A percentile compares a stretch with the other conserved stretches of the same genome.
Conservation (phyloP, 2,797 vertebrate genomes). For the Leuciscus waleckii region DNA sequence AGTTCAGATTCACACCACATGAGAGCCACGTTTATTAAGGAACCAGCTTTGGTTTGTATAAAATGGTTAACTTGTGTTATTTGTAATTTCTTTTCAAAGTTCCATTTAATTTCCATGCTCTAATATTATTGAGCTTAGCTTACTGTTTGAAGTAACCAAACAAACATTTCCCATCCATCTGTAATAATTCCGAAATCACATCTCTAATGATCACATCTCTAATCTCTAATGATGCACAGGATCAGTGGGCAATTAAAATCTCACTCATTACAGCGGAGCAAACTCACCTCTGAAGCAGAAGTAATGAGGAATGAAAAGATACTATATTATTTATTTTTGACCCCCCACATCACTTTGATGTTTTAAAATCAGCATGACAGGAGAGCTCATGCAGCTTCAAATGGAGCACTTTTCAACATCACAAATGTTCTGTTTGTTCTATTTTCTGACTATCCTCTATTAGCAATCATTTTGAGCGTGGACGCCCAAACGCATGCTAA, state of each 20-base stretch:
- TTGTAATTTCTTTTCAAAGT: neutral
- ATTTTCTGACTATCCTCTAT: neutral
- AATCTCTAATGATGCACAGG: neutral
- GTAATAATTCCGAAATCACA: conserved; percentile 45
- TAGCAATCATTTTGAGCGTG: neutral
- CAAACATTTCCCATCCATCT: conserved; percentile 37
- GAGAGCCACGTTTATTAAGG: neutral
- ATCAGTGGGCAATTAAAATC: conserved; percentile 52
- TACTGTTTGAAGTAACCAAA: conserved; percentile 13
- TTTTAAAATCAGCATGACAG: too few species aligned
- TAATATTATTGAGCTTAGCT: neutral
- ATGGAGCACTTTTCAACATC: neutral
- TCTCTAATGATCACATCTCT: conserved; percentile 45
- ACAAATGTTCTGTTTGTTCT: neutral
- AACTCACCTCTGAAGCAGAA: conserved; percentile 36
- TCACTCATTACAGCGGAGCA: conserved; percentile 34
- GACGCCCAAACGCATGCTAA: neutral
- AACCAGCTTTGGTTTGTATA: neutral
- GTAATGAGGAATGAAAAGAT: conserved; percentile 49
- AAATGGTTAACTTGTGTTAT: neutral
- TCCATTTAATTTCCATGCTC: neutral
- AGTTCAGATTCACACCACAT: neutral
- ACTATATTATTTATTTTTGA: conserved; percentile 34
- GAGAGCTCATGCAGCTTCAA: neutral
- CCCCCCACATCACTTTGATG: neutral